These are phyloP conservation scores for Botia almorhae DNA, from an alignment of 2,797 vertebrate species.

Conservation along the genomic window DNA sequence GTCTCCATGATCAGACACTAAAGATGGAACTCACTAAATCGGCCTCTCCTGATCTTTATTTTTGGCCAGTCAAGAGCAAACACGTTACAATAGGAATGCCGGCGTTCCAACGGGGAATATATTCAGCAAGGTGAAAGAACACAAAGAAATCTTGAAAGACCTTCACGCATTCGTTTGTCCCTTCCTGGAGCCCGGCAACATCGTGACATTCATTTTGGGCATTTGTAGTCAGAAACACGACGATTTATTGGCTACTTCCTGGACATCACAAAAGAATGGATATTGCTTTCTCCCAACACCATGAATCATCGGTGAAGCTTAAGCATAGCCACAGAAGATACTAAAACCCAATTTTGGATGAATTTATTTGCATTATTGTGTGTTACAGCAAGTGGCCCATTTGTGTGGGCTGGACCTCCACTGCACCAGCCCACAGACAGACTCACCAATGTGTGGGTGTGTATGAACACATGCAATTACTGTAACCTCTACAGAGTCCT, in stretches of 20 bases:
- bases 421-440: slow-evolving; percentile 37
- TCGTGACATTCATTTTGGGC: slow-evolving; percentile 24
- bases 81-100: background rate
- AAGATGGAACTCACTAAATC: slow-evolving; percentile 40
- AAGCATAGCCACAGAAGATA: slow-evolving; percentile 6
- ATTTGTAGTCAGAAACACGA: slow-evolving; percentile 23
- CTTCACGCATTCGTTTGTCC: slow-evolving; percentile 1
- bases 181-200: slow-evolving; percentile 8
- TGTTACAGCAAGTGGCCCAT: slow-evolving; percentile 22
- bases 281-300: slow-evolving; percentile 20
- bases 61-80: slow-evolving; percentile 21
- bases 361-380: slow-evolving; percentile 24
- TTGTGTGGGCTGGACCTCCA: slow-evolving; percentile 34
- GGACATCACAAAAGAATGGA: slow-evolving; percentile 20
- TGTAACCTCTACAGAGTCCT: slow-evolving; percentile 26
- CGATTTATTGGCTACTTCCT: slow-evolving; percentile 18
- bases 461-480: slow-evolving; percentile 40
- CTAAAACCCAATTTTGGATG: slow-evolving; percentile 16
- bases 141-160: background rate
- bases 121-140: slow-evolving; percentile 3
- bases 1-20: slow-evolving; percentile 31
- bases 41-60: slow-evolving; percentile 20
- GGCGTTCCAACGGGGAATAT: background rate
- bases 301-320: slow-evolving; percentile 23
- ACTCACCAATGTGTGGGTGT: slow-evolving; percentile 28